phyloP scores from a whole-genome alignment of 2,888 invertebrate species.

The Dascillus cervinus region DNA sequence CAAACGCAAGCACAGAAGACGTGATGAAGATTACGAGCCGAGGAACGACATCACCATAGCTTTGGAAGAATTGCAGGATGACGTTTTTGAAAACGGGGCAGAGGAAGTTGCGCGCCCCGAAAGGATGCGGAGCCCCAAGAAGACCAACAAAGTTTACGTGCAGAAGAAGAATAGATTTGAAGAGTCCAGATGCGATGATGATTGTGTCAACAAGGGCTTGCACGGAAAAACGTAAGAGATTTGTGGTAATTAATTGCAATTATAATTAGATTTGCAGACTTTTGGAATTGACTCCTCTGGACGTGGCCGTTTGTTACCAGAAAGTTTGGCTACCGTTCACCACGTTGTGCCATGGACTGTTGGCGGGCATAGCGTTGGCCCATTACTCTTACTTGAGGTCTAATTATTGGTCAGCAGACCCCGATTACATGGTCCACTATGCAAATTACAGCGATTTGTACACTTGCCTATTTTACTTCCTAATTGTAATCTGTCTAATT shows the following conservation, averaged over 20 bases:
- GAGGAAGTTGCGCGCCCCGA: conserved; percentile 29
- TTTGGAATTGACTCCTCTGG: conserved; percentile 38
- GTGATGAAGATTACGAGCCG: conserved; percentile 37
- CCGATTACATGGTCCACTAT: conserved; percentile 34
- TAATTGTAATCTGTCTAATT: conserved; percentile 51
- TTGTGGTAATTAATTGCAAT: too few species aligned
- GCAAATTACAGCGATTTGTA: conserved; percentile 38
- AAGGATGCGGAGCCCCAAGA: conserved; percentile 33
- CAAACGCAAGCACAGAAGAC: conserved; percentile 37
- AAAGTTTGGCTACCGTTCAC: conserved; percentile 48
- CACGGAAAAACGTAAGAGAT: too few species aligned
- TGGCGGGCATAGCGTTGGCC: conserved; percentile 52
- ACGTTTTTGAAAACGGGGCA: conserved; percentile 38
- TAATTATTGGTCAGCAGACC: conserved; percentile 39
- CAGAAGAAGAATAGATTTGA: conserved; percentile 41
- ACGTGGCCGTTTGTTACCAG: conserved; percentile 48
- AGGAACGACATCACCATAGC: conserved; percentile 39
- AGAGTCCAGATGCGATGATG: conserved; percentile 22
- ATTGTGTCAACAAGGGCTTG: too few species aligned
- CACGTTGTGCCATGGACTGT: conserved; percentile 51
- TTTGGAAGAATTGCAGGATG: conserved; percentile 42
- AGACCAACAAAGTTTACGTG: conserved; percentile 38
- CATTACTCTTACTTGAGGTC: conserved; percentile 52
- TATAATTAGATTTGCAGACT: conserved; percentile 13
- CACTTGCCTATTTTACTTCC: conserved; percentile 47